Evolutionary conservation across 2,113 vertebrate species (phyloP).

Genomic region (Eudorcas thomsonii): DNA sequence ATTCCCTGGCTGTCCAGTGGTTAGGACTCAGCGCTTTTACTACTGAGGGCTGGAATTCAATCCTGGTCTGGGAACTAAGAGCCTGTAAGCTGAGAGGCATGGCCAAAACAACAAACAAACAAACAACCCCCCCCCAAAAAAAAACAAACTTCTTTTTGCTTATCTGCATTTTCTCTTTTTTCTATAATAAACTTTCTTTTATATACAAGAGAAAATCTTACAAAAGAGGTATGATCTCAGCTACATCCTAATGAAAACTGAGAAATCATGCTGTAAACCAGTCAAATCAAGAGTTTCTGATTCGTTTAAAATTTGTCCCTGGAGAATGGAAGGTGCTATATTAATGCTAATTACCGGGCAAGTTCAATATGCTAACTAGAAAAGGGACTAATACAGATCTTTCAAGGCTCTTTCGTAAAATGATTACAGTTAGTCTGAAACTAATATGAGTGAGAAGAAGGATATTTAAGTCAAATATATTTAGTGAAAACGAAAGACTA

Average conservation of each 20-base stretch:
- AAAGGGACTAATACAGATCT: neutral
- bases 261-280: neutral
- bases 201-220: neutral
- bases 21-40: neutral
- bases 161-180: neutral
- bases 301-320: neutral
- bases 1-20: neutral
- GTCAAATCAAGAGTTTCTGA: neutral
- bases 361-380: neutral
- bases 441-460: neutral
- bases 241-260: conserved; percentile 10
- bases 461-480: neutral
- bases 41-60: neutral
- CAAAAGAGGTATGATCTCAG: neutral
- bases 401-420: neutral
- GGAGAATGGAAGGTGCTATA: neutral
- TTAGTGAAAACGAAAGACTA: conserved; percentile 5
- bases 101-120: neutral
- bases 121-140: neutral
- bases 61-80: neutral
- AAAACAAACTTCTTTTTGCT: neutral
- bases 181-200: neutral
- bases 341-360: conserved; percentile 6
- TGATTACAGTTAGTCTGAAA: neutral
- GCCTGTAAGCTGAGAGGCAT: neutral